Percentiles rank a stretch among this genome's conserved stretches.
phyloP scores from a whole-genome alignment of 2,797 vertebrate genomes.

The Megalops cyprinoides region DNA sequence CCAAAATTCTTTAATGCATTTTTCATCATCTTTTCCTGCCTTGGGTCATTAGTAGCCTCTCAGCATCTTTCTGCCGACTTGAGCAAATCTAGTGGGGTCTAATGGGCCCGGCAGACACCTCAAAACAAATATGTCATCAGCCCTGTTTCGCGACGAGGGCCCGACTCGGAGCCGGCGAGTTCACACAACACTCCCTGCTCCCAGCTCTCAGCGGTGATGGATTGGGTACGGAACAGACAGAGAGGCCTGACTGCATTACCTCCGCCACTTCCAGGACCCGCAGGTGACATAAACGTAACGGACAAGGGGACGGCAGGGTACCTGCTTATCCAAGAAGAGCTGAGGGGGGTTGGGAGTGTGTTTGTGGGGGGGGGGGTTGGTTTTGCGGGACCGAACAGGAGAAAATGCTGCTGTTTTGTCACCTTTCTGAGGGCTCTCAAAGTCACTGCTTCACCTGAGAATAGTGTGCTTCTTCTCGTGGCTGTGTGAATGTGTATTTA shows the following conservation, averaged over 20 bases:
- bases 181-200: too few species aligned
- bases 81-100: slow-evolving; percentile 16
- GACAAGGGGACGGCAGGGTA: neutral
- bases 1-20: slow-evolving; percentile 33
- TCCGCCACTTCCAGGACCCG: neutral
- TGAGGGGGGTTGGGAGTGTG: too few species aligned
- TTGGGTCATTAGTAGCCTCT: slow-evolving; percentile 24
- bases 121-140: slow-evolving; percentile 1
- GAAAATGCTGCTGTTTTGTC: slow-evolving; percentile 28
- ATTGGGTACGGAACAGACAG: neutral
- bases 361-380: neutral
- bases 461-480: slow-evolving; percentile 49
- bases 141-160: slow-evolving; percentile 6
- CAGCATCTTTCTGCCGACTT: slow-evolving; percentile 22
- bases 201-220: neutral
- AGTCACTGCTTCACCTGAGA: slow-evolving; percentile 53
- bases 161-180: neutral
- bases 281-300: neutral
- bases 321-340: too few species aligned
- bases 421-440: slow-evolving; percentile 52
- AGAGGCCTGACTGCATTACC: neutral
- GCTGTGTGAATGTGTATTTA: slow-evolving; percentile 52
- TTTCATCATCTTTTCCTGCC: slow-evolving; percentile 31
- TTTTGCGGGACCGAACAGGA: slow-evolving; percentile 6
- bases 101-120: neutral